Conservation (phyloP, 2,113 vertebrate species). For the Aplodontia rufa region DNA sequence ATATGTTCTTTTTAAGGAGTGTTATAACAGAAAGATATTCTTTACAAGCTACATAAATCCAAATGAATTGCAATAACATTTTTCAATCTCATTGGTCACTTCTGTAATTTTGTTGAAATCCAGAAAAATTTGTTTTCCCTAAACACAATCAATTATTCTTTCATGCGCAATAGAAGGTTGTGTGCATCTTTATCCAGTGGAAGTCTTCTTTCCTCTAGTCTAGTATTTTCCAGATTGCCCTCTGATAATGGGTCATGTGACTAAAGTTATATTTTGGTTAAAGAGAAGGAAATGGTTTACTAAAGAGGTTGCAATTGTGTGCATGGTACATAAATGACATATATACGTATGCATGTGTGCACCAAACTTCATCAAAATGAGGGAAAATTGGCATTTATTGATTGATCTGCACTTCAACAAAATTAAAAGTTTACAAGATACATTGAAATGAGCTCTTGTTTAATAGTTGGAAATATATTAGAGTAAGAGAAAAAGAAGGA, state of each 20-base stretch:
- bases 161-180: not conserved
- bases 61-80: not conserved
- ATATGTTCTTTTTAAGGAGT: not conserved
- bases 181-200: not conserved
- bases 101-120: not conserved
- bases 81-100: not conserved
- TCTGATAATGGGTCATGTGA: not conserved
- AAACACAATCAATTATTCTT: not conserved
- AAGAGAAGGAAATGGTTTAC: not conserved
- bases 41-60: not conserved
- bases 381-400: not conserved
- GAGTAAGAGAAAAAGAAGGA: not conserved
- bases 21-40: not conserved
- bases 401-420: not conserved
- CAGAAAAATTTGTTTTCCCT: not conserved
- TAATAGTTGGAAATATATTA: constrained; percentile 3
- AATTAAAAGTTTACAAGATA: constrained; percentile 23
- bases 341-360: not conserved
- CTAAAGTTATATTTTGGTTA: not conserved
- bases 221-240: not conserved
- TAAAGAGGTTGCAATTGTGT: not conserved
- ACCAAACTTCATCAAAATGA: constrained; percentile 11
- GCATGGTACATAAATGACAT: not conserved
- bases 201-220: not conserved
- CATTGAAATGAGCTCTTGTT: not conserved